These are phyloP conservation scores for Lepus timidus DNA, from an alignment of 2,113 vertebrate genomes.

Conservation along the genomic window DNA sequence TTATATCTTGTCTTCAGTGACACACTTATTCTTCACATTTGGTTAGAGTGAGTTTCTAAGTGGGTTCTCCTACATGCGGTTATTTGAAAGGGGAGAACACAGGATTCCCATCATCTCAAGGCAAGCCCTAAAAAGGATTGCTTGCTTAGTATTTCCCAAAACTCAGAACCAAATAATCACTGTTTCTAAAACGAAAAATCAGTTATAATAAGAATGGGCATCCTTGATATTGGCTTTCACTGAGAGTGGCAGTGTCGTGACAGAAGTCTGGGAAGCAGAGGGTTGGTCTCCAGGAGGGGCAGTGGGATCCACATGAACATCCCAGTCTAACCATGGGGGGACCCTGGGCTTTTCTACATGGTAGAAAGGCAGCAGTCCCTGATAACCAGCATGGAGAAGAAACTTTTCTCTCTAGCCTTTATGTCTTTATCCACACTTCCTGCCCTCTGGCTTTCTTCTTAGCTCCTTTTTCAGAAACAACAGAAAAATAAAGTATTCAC, in stretches of 20 bases:
- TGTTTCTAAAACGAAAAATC: not conserved
- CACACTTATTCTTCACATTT: not conserved
- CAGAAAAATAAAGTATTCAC: not conserved
- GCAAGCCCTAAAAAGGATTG: not conserved
- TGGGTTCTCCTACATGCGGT: not conserved
- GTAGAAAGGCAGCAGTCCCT: not conserved
- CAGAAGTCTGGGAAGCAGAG: not conserved
- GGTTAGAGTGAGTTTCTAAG: not conserved
- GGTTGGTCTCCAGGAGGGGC: not conserved
- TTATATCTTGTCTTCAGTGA: not conserved
- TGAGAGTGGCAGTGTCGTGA: not conserved
- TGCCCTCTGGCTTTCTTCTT: not conserved
- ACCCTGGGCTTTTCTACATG: not conserved
- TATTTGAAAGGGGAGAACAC: not conserved
- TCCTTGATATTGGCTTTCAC: not conserved
- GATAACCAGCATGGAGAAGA: not conserved
- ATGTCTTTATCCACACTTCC: not conserved
- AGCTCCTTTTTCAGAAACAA: not conserved
- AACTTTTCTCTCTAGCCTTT: not conserved
- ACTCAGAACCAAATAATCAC: not conserved
- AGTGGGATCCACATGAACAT: not conserved
- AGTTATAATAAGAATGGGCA: not conserved
- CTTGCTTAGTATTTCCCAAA: not conserved
- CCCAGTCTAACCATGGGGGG: fast-evolving
- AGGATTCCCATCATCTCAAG: not conserved